phyloP scores from a whole-genome alignment of 2,113 vertebrate species.

The Colistium nudipinnis region DNA sequence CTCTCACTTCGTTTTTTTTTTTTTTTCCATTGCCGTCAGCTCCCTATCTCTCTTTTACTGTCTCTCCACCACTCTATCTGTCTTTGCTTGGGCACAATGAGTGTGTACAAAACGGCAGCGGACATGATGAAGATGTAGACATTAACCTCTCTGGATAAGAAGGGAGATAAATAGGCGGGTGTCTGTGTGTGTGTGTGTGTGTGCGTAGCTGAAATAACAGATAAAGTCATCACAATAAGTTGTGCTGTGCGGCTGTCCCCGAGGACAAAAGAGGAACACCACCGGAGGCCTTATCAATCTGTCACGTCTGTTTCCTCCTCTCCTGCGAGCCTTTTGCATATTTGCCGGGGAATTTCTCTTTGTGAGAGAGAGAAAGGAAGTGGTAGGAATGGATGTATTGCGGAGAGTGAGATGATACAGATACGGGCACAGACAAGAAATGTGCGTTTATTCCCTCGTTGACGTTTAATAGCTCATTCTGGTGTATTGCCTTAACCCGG shows the following conservation, averaged over 20 bases:
- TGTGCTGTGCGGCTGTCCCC: conserved; percentile 21
- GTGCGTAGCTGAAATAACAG: conserved; percentile 32
- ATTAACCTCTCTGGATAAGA: conserved; percentile 52
- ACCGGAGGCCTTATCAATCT: conserved; percentile 43
- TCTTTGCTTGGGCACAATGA: conserved; percentile 26
- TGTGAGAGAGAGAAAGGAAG: background rate
- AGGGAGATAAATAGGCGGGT: conserved; percentile 43
- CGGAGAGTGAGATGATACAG: conserved; percentile 8
- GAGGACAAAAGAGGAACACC: conserved; percentile 36
- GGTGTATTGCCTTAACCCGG: no score
- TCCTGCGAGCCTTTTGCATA: conserved; percentile 34
- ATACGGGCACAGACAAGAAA: background rate
- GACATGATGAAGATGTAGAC: conserved; percentile 56
- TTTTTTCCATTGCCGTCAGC: conserved; percentile 21
- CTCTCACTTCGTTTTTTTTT: background rate
- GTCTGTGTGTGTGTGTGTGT: conserved; percentile 24
- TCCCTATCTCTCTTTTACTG: conserved; percentile 11
- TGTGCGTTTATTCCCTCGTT: conserved; percentile 1
- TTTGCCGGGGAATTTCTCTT: conserved; percentile 20
- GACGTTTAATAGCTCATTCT: background rate
- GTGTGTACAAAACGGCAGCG: conserved; percentile 12
- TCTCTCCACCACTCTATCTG: conserved; percentile 13
- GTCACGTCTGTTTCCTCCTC: conserved; percentile 29
- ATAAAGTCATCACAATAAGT: conserved; percentile 47
- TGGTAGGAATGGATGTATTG: background rate